Evolutionary conservation across 1,140 invertebrate species (phyloP).

Genomic region (Agrilus planipennis): DNA sequence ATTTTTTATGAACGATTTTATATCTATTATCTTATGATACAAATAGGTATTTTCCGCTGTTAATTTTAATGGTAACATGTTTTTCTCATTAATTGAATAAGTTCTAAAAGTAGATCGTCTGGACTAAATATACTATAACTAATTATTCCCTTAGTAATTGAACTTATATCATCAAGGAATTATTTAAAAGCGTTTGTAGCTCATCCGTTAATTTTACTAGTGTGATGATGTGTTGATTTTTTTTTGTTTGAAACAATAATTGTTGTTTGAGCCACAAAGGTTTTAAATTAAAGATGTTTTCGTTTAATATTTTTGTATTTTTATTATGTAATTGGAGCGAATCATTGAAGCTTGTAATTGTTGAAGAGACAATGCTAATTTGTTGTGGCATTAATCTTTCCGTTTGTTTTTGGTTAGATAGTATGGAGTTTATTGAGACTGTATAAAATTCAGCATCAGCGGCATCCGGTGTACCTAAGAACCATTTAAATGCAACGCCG

Average conservation of each 20-base stretch:
- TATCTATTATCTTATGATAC: not conserved
- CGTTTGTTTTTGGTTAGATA: no score
- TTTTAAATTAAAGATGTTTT: conserved; percentile 7
- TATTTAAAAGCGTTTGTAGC: conserved; percentile 1
- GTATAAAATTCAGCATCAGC: no score
- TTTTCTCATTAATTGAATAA: not conserved
- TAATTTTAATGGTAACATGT: conserved; percentile 2
- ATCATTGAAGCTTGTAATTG: no score
- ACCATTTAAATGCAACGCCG: no score
- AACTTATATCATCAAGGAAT: not conserved
- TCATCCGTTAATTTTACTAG: conserved; percentile 13
- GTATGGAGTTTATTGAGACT: no score
- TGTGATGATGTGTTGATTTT: conserved; percentile 4
- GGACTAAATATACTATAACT: not conserved
- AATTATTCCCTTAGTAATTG: conserved; percentile 1
- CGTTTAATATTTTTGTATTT: no score
- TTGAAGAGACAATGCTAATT: no score
- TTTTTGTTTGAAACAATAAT: conserved; percentile 1
- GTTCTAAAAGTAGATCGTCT: not conserved
- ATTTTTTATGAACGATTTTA: not conserved
- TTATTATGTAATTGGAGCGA: no score
- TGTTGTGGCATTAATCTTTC: no score
- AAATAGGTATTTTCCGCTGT: not conserved
- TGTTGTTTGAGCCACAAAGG: conserved; percentile 5
- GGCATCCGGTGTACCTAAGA: no score